Base-by-base conservation (phyloP, 1,140 invertebrate species). In the Leptopilina boulardi region DNA sequence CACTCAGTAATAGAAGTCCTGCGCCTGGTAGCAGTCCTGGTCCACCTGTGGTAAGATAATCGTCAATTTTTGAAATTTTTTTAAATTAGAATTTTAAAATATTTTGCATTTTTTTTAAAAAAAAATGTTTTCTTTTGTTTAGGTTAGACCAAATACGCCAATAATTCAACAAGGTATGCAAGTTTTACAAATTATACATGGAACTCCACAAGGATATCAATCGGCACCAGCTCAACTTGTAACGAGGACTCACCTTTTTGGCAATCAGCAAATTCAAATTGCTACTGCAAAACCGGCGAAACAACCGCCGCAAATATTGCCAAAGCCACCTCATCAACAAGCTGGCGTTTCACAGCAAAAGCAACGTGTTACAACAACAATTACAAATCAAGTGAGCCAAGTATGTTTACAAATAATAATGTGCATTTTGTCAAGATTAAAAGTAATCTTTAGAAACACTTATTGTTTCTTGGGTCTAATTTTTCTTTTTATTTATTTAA, bases 241-340 rank as follows among this genome's bases (percentile, higher is more conserved):
- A 0, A 89, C 89, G 19, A 81, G 89, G 21, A 88, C 89, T 2
- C 89, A 90, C 74, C 74, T 91, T 5, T 88, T 91, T 86, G 90
- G 90, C 41, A 91, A 91, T 85, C 90, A 91, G 44, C 90, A 91
- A 84, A 91, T 91, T 75, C 90, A 91, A 86, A 91, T 91, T 38
- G 88, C 89, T n/a, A 79, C 88, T 10, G 78, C 88, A 9, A 91
- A 91, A 75, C 85, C 87, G 3, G 84, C 89, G 18, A 91, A 91
- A 74, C 90, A 91, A 73, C 90, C 90, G 23, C 90, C 89, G 2
- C 90, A 91, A 84, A 91, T 91, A 80, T 77, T 91, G 73, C 90
- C 90, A 8, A 91, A 91, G 82, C 90, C 90, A 54, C 89, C 90
- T 54, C 89, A 90, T 77, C 90, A 91, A 76, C 80, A 82, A 19